These are phyloP conservation scores for Lymantria monacha DNA, from an alignment of 2,888 invertebrate genomes.

Conservation along the genomic window DNA sequence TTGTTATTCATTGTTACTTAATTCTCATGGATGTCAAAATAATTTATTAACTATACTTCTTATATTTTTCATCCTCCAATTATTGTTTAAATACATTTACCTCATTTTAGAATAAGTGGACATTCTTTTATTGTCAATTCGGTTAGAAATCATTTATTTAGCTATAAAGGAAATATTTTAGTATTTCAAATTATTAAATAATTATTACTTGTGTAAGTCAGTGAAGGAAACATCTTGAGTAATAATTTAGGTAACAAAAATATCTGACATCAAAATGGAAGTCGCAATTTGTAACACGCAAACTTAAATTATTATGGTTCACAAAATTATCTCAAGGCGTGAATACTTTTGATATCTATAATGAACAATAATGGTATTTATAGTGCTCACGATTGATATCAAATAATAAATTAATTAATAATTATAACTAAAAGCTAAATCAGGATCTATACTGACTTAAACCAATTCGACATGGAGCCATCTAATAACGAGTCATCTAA, in stretches of 20 bases:
- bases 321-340: not conserved
- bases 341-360: not conserved
- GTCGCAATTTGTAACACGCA: not conserved
- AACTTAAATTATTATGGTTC: not conserved
- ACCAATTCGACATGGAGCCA: too few relatives aligned
- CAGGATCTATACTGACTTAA: too few relatives aligned
- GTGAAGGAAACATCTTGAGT: not conserved
- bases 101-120: too few relatives aligned
- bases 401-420: too few relatives aligned
- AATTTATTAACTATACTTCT: not conserved
- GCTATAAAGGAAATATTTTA: too few relatives aligned
- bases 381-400: too few relatives aligned
- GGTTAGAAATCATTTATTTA: too few relatives aligned
- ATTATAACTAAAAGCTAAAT: too few relatives aligned
- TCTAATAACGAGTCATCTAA: too few relatives aligned
- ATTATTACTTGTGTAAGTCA: too few relatives aligned
- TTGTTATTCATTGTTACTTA: constrained; percentile 15
- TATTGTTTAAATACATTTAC: not conserved
- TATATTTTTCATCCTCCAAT: not conserved
- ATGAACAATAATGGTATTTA: not conserved
- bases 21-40: constrained; percentile 15
- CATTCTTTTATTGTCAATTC: too few relatives aligned
- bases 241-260: constrained; percentile 7
- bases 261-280: not conserved
- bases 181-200: too few relatives aligned